phyloP scores from a whole-genome alignment of 2,797 vertebrate species.

The Macrochelys suwanniensis region DNA sequence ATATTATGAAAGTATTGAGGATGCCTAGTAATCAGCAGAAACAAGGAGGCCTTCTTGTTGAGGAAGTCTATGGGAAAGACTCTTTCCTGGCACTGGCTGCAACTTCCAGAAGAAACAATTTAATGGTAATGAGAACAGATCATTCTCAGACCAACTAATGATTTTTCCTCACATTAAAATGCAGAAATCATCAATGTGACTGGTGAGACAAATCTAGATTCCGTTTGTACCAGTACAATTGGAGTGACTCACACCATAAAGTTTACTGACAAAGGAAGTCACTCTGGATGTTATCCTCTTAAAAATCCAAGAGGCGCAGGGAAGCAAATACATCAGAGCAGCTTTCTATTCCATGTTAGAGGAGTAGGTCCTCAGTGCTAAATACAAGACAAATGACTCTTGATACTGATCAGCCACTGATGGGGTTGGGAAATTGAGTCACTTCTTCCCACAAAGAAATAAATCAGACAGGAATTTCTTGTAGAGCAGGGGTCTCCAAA shows the following conservation, averaged over 20 bases:
- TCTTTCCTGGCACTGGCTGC: neutral
- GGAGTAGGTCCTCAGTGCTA: neutral
- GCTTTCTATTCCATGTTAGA: neutral
- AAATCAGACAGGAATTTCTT: neutral
- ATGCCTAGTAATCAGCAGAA: neutral
- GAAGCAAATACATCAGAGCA: neutral
- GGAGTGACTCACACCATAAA: neutral
- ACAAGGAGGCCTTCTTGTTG: neutral
- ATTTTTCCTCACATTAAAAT: neutral
- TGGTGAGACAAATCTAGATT: neutral
- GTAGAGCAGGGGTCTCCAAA: no score
- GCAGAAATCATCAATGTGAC: neutral
- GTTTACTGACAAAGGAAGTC: neutral
- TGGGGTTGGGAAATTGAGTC: neutral
- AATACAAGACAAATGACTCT: neutral
- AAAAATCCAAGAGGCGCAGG: neutral
- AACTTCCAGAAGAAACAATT: neutral
- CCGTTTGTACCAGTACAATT: neutral
- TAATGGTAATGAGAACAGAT: no score
- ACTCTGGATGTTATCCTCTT: neutral
- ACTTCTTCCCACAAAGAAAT: neutral
- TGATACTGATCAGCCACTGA: neutral
- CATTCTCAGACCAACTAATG: neutral
- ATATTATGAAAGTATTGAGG: neutral
- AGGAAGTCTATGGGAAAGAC: neutral